Conservation (phyloP, 1,140 invertebrate species). For the Brachionus asplanchnoidis region DNA sequence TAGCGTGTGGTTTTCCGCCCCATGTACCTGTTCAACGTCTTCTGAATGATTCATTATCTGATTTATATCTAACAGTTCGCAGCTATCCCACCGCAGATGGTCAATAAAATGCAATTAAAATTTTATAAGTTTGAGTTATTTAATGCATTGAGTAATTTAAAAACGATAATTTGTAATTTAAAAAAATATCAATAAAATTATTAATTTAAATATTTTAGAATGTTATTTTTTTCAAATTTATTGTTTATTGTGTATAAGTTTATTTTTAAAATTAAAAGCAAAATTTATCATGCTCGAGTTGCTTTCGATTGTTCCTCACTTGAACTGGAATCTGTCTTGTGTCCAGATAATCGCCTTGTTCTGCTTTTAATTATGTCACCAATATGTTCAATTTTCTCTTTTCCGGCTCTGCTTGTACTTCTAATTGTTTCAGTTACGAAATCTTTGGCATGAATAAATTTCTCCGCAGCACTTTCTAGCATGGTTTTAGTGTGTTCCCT, state of each 20-base stretch:
- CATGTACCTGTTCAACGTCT: not conserved
- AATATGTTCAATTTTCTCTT: not conserved
- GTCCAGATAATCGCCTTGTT: not conserved
- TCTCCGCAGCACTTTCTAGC: not conserved
- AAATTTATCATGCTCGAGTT: not conserved
- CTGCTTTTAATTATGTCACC: not conserved
- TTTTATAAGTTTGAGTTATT: not conserved
- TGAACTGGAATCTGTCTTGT: not conserved
- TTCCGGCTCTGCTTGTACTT: not conserved
- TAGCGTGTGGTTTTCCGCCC: slow-evolving; percentile 21
- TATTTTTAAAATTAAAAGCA: not conserved
- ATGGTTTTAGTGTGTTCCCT: not conserved
- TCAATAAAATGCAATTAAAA: not conserved
- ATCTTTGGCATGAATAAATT: not conserved
- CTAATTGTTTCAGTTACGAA: not conserved
- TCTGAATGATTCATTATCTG: slow-evolving; percentile 2
- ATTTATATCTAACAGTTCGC: slow-evolving; percentile 18
- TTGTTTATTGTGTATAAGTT: not conserved
- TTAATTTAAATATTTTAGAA: too few species aligned
- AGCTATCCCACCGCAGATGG: not conserved
- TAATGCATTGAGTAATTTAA: not conserved
- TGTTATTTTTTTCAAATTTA: not conserved
- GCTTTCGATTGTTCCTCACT: not conserved
- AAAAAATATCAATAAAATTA: not conserved
- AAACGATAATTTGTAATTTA: not conserved